phyloP scores from a whole-genome alignment of 2,888 invertebrate genomes.

The Sturmia bella region DNA sequence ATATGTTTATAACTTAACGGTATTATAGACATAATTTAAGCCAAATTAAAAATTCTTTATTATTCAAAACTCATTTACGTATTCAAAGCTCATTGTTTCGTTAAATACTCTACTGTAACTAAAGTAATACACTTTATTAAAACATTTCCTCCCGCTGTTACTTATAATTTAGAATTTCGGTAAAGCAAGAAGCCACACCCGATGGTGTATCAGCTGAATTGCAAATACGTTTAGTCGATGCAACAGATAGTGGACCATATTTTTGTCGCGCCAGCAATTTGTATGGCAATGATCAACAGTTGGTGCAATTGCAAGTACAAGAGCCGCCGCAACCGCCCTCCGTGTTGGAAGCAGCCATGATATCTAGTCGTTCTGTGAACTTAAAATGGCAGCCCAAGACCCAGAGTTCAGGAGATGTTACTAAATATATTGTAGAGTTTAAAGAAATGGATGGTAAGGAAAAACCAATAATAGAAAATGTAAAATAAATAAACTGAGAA shows the following conservation, averaged over 20 bases:
- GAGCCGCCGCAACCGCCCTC: conserved; percentile 89
- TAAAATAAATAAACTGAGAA: too few relatives aligned
- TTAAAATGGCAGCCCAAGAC: conserved; percentile 89
- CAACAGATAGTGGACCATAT: conserved; percentile 89
- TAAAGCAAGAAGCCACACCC: conserved; percentile 87
- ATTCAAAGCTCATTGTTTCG: too few relatives aligned
- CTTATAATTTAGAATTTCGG: conserved; percentile 81
- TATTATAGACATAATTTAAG: too few relatives aligned
- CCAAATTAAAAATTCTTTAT: too few relatives aligned
- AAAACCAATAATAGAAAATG: background rate
- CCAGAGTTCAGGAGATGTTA: conserved; percentile 87
- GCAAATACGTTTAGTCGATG: conserved; percentile 86
- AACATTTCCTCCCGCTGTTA: too few relatives aligned
- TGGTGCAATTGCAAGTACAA: conserved; percentile 88
- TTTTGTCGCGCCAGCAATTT: conserved; percentile 90
- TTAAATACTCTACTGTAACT: too few relatives aligned
- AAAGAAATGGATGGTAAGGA: conserved; percentile 85
- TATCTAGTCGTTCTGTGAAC: conserved; percentile 87
- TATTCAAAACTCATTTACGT: too few relatives aligned
- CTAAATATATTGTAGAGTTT: conserved; percentile 87
- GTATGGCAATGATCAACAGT: conserved; percentile 87
- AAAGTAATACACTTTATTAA: too few relatives aligned
- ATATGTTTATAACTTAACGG: too few relatives aligned
- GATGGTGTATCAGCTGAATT: conserved; percentile 88
- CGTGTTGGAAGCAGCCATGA: conserved; percentile 86